These are phyloP conservation scores for Drosophila nr. perissopoda DNA, from an alignment of 2,888 invertebrate species.

Conservation along the genomic window DNA sequence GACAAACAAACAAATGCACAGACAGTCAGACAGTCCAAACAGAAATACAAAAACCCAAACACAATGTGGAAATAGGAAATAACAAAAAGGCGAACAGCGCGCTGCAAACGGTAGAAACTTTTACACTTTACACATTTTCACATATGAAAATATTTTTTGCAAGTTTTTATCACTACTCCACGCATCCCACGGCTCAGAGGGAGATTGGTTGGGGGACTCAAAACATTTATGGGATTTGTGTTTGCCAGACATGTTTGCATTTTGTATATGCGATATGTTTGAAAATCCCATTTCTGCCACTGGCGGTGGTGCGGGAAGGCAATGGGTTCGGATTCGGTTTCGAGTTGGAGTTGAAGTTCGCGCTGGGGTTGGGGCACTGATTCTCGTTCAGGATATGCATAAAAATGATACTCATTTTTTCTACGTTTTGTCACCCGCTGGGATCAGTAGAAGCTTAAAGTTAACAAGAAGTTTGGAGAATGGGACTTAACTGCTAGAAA, in stretches of 20 bases:
- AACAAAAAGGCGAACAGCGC: conserved; percentile 31
- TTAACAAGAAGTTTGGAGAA: conserved; percentile 8
- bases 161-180: conserved; percentile 70
- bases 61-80: conserved; percentile 67
- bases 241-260: conserved; percentile 81
- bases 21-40: conserved; percentile 35
- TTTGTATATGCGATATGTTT: conserved; percentile 79
- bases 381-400: conserved; percentile 15
- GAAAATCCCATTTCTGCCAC: conserved; percentile 71
- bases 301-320: conserved; percentile 4
- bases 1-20: conserved; percentile 4
- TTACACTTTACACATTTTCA: conserved; percentile 77
- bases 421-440: background rate
- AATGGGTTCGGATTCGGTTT: conserved; percentile 13
- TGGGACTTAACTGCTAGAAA: background rate
- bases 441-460: conserved; percentile 2
- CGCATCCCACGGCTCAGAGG: conserved; percentile 11
- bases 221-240: conserved; percentile 83
- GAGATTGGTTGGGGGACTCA: conserved; percentile 18
- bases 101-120: conserved; percentile 57
- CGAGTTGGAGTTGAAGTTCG: background rate
- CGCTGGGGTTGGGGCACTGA: conserved; percentile 7
- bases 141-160: conserved; percentile 77
- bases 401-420: conserved; percentile 3
- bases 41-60: conserved; percentile 44